Conservation (phyloP, 2,113 vertebrate genomes). For the Galbula dea region DNA sequence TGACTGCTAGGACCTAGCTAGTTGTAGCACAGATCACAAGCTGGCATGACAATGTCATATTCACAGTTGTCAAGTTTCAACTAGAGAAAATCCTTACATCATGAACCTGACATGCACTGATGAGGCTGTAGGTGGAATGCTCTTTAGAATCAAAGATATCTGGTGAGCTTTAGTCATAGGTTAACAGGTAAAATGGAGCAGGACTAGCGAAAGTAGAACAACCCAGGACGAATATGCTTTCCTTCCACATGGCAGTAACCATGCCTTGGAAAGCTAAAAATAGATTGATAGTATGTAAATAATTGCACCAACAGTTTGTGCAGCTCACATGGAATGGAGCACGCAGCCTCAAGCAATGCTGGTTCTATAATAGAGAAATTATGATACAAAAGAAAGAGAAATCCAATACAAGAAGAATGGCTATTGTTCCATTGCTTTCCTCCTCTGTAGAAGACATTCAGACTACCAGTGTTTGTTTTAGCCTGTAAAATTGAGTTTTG, state of each 20-base stretch:
- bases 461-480: not conserved
- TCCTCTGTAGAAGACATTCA: not conserved
- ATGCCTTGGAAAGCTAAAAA: not conserved
- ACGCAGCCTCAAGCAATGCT: not conserved
- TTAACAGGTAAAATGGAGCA: not conserved
- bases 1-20: not conserved
- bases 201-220: not conserved
- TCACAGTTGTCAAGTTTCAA: not conserved
- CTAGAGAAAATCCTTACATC: not conserved
- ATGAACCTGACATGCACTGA: no score
- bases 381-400: not conserved
- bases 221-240: not conserved
- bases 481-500: not conserved
- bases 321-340: not conserved
- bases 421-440: not conserved
- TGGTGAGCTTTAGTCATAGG: not conserved
- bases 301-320: accelerated
- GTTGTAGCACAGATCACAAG: not conserved
- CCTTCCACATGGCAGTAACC: no score
- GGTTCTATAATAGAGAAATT: not conserved
- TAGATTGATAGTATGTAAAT: not conserved
- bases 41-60: not conserved
- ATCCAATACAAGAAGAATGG: not conserved
- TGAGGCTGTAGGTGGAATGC: not conserved
- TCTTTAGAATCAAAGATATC: not conserved